These are phyloP conservation scores for Glossophaga mutica DNA, from an alignment of 2,797 vertebrate species.

Conservation along the genomic window DNA sequence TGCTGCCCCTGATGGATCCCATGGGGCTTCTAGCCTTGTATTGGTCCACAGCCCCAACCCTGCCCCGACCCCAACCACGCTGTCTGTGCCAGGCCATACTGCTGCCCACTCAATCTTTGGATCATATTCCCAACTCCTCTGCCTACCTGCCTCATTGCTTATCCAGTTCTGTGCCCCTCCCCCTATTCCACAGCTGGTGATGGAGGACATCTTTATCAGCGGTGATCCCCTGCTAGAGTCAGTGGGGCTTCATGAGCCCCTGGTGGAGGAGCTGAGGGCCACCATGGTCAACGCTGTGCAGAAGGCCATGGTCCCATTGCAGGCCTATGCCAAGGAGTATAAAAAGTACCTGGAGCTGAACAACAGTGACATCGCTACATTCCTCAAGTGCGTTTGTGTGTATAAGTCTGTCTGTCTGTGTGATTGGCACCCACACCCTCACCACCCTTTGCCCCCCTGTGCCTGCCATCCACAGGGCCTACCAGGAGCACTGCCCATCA, in stretches of 20 bases:
- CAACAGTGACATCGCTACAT: constrained; percentile 84
- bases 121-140: not conserved
- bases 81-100: not conserved
- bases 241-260: constrained; percentile 87
- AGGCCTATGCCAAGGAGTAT: constrained; percentile 89
- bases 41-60: not conserved
- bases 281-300: constrained; percentile 80
- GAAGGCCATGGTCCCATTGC: constrained; percentile 88
- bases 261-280: constrained; percentile 85
- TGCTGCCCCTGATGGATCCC: not conserved
- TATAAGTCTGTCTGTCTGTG: not conserved
- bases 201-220: constrained; percentile 87
- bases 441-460: not conserved
- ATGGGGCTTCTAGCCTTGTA: not conserved
- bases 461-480: constrained; percentile 76
- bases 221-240: constrained; percentile 85
- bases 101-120: not conserved
- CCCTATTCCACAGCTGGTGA: constrained; percentile 84
- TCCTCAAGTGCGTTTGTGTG: constrained; percentile 83
- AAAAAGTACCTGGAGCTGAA: constrained; percentile 88
- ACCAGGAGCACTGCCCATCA: constrained; percentile 79
- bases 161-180: not conserved
- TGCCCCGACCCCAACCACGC: rapidly evolving
- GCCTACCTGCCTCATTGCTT: not conserved
- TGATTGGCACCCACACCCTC: not conserved